Percentiles rank a stretch among this genome's conserved stretches.
Conservation (phyloP, 2,888 invertebrate species). For the Pristionchus exspectatus region DNA sequence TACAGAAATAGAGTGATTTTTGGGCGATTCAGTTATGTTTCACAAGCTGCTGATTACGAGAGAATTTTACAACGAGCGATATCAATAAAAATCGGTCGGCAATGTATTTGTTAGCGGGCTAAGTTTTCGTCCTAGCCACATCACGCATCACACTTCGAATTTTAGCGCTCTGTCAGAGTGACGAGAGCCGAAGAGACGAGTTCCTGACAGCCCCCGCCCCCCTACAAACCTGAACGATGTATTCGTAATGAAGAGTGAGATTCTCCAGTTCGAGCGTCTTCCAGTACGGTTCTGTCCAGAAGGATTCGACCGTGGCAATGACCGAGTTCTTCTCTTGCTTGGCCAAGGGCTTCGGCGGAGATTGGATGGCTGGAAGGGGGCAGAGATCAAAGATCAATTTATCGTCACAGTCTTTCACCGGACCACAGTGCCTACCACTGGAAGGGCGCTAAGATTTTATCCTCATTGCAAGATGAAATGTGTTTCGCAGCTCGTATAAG, state of each 20-base stretch:
- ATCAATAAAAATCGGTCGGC: no score
- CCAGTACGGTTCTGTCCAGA: constrained; percentile 77
- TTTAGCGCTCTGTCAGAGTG: no score
- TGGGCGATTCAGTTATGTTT: not conserved
- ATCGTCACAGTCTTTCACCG: not conserved
- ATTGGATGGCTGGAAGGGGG: constrained; percentile 71
- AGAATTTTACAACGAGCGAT: no score
- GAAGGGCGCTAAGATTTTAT: no score
- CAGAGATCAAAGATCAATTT: constrained; percentile 12
- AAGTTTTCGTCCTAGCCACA: no score
- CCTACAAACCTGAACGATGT: constrained; percentile 63
- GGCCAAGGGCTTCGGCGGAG: constrained; percentile 71
- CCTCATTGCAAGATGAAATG: no score
- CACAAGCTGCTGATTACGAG: not conserved
- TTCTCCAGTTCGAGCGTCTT: constrained; percentile 69
- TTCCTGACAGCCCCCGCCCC: no score
- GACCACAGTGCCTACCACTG: no score
- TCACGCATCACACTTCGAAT: no score
- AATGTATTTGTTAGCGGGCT: no score
- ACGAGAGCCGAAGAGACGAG: no score
- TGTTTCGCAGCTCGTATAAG: no score
- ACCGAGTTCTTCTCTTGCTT: constrained; percentile 68
- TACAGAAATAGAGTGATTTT: not conserved
- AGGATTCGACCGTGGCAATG: constrained; percentile 75
- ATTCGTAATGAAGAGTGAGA: constrained; percentile 73